Percentiles rank a stretch among this genome's conserved stretches.
These are phyloP conservation scores for Aethina tumida DNA, from an alignment of 1,140 invertebrate species.

Conservation along the genomic window DNA sequence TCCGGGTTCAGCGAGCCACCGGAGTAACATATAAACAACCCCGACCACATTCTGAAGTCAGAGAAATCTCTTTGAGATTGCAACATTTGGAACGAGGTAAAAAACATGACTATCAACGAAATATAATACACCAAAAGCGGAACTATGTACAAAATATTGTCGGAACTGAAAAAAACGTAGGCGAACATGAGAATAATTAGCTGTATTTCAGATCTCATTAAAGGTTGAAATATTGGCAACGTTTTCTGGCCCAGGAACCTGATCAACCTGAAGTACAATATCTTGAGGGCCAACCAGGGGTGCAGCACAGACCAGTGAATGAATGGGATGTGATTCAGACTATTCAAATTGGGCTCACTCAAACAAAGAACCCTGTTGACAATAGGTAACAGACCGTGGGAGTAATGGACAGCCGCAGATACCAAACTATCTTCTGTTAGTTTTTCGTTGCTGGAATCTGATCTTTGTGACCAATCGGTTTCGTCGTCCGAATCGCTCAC, in stretches of 20 bases:
- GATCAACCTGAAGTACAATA: conserved; percentile 55
- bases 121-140: conserved; percentile 61
- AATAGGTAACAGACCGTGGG: conserved; percentile 63
- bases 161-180: conserved; percentile 55
- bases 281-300: conserved; percentile 55
- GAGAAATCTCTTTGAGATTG: conserved; percentile 61
- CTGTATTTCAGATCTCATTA: conserved; percentile 50
- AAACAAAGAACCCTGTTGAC: conserved; percentile 64
- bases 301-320: conserved; percentile 60
- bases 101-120: conserved; percentile 61
- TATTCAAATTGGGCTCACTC: conserved; percentile 50
- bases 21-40: conserved; percentile 62
- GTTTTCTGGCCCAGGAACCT: conserved; percentile 51
- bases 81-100: conserved; percentile 70
- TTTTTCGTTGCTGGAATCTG: conserved; percentile 52
- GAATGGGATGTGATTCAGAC: conserved; percentile 56
- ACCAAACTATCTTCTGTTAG: conserved; percentile 71
- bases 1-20: conserved; percentile 56
- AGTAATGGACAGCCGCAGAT: conserved; percentile 69
- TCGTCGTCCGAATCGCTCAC: conserved; percentile 29
- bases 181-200: conserved; percentile 54
- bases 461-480: conserved; percentile 30
- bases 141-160: conserved; percentile 53
- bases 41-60: conserved; percentile 69
- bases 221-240: conserved; percentile 37